These are phyloP conservation scores for Typhlomys cinereus DNA, from an alignment of 2,113 vertebrate genomes.

Conservation along the genomic window DNA sequence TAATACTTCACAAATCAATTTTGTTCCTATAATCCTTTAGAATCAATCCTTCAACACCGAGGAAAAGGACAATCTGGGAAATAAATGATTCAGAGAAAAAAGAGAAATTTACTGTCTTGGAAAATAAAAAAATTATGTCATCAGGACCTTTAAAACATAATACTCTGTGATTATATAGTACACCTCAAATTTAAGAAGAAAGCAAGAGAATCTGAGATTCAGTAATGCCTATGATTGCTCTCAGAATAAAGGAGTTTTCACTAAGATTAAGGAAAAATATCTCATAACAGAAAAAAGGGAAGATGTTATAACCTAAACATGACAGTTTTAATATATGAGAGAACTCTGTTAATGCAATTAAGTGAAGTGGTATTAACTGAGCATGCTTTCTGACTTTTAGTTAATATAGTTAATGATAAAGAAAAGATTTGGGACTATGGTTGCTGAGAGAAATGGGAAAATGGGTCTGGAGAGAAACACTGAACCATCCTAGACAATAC, in stretches of 20 bases:
- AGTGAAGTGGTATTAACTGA: neutral
- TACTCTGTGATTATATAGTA: conserved; percentile 27
- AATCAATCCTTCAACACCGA: no score
- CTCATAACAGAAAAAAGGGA: neutral
- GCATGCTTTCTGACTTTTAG: neutral
- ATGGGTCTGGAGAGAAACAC: neutral
- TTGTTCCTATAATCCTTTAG: no score
- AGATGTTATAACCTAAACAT: neutral
- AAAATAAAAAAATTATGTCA: conserved; percentile 31
- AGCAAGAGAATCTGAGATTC: neutral
- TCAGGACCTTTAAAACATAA: conserved; percentile 18
- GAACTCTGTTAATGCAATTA: neutral
- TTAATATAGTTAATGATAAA: neutral
- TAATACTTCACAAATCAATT: neutral
- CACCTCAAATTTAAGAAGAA: neutral
- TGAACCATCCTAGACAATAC: neutral
- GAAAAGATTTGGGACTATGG: neutral
- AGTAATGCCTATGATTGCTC: neutral
- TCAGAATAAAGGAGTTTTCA: conserved; percentile 26
- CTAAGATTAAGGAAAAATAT: neutral
- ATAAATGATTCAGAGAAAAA: no score
- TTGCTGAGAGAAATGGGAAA: neutral
- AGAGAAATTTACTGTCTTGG: conserved; percentile 1
- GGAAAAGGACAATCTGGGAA: no score
- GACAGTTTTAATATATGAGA: neutral